Evolutionary conservation across 2,888 invertebrate genomes (phyloP).

Genomic region (Catocala fraxini): DNA sequence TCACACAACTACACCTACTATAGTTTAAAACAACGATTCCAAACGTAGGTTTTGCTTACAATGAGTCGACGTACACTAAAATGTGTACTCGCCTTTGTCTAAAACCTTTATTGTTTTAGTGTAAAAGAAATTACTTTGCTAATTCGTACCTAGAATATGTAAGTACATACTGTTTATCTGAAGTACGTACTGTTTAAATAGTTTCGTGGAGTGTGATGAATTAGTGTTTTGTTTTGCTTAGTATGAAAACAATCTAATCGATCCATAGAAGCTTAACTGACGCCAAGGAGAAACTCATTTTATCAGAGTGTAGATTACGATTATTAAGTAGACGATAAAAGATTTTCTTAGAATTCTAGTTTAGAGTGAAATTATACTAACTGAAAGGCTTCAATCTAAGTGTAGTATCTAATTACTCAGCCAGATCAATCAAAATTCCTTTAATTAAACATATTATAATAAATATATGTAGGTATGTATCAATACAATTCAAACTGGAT

Average conservation of each 20-base stretch:
- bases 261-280: no score
- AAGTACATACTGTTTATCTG: neutral
- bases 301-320: no score
- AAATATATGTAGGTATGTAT: neutral
- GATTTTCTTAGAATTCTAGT: no score
- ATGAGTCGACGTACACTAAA: neutral
- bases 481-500: neutral
- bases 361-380: no score
- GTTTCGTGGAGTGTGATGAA: constrained; percentile 2
- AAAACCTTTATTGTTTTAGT: constrained; percentile 2
- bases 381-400: no score
- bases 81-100: neutral
- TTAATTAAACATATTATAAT: no score
- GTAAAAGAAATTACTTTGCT: constrained; percentile 1
- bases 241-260: no score
- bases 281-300: no score
- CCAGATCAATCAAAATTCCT: no score
- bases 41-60: constrained; percentile 16
- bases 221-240: neutral
- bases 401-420: no score
- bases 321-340: no score
- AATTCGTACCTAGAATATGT: neutral
- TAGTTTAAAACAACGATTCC: constrained; percentile 25
- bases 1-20: constrained; percentile 15
- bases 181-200: constrained; percentile 3